Evolutionary conservation across 1,140 invertebrate species (phyloP).

Genomic region (Coelopa frigida): DNA sequence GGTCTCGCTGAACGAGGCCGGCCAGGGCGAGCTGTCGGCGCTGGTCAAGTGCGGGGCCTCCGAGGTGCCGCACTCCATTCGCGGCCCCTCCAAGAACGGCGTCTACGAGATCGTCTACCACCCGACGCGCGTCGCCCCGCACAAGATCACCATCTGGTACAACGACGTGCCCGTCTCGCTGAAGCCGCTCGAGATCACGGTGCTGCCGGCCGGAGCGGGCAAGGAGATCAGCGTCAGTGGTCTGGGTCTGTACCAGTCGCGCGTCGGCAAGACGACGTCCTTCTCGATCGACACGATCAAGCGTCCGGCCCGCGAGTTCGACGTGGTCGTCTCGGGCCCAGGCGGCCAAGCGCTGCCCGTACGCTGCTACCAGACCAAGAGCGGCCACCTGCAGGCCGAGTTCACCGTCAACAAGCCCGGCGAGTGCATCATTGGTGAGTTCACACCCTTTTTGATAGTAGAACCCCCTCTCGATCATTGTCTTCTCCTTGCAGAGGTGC

Average conservation of each 20-base stretch:
- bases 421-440: conserved; percentile 56
- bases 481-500: conserved; percentile 60
- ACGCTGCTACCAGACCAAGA: conserved; percentile 90
- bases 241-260: conserved; percentile 73
- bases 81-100: conserved; percentile 57
- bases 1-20: conserved; percentile 65
- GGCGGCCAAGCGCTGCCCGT: conserved; percentile 86
- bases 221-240: conserved; percentile 59
- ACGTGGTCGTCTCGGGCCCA: conserved; percentile 83
- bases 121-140: conserved; percentile 70
- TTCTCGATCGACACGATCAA: conserved; percentile 86
- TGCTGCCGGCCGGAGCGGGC: conserved; percentile 54
- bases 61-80: conserved; percentile 70
- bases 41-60: conserved; percentile 69
- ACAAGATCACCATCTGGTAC: conserved; percentile 71
- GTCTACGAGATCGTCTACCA: conserved; percentile 79
- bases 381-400: conserved; percentile 85
- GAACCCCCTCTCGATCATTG: background rate
- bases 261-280: conserved; percentile 68
- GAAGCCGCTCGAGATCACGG: conserved; percentile 49
- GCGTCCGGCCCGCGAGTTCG: conserved; percentile 77
- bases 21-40: conserved; percentile 72
- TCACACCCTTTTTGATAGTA: background rate
- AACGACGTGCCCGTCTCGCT: conserved; percentile 63
- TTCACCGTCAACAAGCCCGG: conserved; percentile 76